These are phyloP conservation scores for Danio jaintianensis DNA, from an alignment of 2,797 vertebrate genomes.

Conservation along the genomic window DNA sequence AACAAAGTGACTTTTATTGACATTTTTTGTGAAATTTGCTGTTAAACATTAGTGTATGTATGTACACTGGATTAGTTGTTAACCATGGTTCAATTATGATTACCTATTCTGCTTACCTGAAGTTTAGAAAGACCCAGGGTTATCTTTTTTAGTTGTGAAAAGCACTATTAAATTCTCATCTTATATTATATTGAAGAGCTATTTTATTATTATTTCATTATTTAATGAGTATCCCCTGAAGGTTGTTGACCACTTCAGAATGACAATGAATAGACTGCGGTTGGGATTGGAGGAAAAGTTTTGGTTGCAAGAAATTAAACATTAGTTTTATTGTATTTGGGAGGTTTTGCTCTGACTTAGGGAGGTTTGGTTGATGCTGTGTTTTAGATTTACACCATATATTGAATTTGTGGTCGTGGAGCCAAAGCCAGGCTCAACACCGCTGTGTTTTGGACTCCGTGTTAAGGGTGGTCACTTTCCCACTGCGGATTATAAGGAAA, in stretches of 20 bases:
- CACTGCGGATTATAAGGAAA: slow-evolving; percentile 30
- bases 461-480: slow-evolving; percentile 43
- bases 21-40: no score
- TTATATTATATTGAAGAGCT: no score
- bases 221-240: slow-evolving; percentile 17
- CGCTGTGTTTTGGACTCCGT: slow-evolving; percentile 40
- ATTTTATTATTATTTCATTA: no score
- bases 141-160: no score
- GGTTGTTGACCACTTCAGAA: slow-evolving; percentile 8
- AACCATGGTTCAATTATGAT: no score
- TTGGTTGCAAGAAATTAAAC: slow-evolving; percentile 15
- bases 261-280: slow-evolving; percentile 12
- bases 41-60: no score
- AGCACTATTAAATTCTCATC: no score
- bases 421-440: slow-evolving; percentile 27
- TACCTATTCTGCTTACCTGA: no score
- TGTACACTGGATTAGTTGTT: no score
- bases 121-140: no score
- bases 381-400: slow-evolving; percentile 37
- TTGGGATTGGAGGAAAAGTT: slow-evolving; percentile 1
- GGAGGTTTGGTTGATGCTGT: slow-evolving; percentile 37
- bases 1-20: no score
- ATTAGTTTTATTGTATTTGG: slow-evolving; percentile 30
- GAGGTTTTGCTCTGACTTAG: slow-evolving; percentile 11
- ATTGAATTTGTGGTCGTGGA: slow-evolving; percentile 38